A percentile compares a stretch with the other conserved stretches of the same genome.
Evolutionary conservation across 2,113 vertebrate species (phyloP).

Genomic region (pig (Sus scrofa)): DNA sequence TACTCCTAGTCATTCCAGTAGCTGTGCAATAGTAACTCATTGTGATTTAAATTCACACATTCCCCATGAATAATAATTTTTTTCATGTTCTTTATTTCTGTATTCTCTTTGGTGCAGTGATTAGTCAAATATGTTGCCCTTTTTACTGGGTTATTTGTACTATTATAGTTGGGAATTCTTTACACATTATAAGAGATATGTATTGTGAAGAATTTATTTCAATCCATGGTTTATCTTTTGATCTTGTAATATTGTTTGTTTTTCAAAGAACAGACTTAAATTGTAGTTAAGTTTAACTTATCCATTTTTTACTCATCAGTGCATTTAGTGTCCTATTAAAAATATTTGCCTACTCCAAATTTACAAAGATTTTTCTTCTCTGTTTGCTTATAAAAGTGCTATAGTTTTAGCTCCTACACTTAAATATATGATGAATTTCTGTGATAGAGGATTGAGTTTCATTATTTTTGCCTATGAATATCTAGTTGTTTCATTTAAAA

Average conservation of each 20-base stretch:
- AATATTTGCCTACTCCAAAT: background rate
- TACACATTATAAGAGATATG: background rate
- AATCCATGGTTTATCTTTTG: background rate
- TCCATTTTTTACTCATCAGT: background rate
- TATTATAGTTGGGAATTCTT: background rate
- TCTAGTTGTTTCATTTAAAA: too few species aligned
- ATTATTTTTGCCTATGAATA: too few species aligned
- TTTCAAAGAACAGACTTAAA: too few species aligned
- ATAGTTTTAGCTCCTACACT: too few species aligned
- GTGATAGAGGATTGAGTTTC: too few species aligned
- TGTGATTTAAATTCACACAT: conserved; percentile 14
- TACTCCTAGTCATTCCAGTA: background rate
- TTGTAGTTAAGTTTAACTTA: too few species aligned
- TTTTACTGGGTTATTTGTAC: background rate
- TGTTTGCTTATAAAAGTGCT: too few species aligned
- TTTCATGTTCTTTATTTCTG: conserved; percentile 25
- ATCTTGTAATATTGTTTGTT: background rate
- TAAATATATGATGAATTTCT: too few species aligned
- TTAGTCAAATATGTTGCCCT: background rate
- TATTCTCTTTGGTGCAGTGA: background rate
- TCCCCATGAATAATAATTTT: background rate
- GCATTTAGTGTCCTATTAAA: background rate
- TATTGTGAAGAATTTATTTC: background rate
- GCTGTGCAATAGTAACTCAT: background rate
- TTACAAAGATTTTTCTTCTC: background rate